Evolutionary conservation across 1,140 invertebrate species (phyloP), one percentile per base, ranked within the genome.

Genomic region (Diachasma alloeum): DNA sequence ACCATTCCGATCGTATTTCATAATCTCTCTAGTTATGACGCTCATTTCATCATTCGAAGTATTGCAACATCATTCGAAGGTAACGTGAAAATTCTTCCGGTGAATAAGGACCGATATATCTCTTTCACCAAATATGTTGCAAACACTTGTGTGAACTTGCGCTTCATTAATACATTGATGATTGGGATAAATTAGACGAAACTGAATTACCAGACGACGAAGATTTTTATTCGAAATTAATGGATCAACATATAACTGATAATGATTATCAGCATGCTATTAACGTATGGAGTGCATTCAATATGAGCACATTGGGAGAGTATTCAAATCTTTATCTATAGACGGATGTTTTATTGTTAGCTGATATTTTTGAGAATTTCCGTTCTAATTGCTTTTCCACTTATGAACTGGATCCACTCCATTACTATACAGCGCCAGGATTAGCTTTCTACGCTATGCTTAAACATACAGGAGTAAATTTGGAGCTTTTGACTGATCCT

Each of bases 361-460:
- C 83, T 6, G 89, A 91, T 83, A 81, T 91, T 17, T 91, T 91
- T 83, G 88, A 90, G 86, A 88, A 90, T 82, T 90, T 90, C 78
- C 46, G 87, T 74, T 68, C 80, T 37, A 75, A 4, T 22, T 77
- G 76, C 66, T 39, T 81, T 31, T 79, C 73, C 67, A 81, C 77
- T 46, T 82, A 88, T 82, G 36, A 67, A 24, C 78, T 89, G 68
- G 88, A 88, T 79, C 82, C 82, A n/a, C 70, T 79, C 3, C 81
- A 87, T 79, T 88, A 84, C 74, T 84, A 81, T 78, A 87, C 87
- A 39, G 81, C 83, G 24, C 85, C 84, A 24, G 85, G 86, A n/a
- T n/a, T n/a, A n/a, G n/a, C n/a, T n/a, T n/a, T n/a, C n/a, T n/a
- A n/a, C n/a, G n/a, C n/a, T n/a, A n/a, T n/a, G n/a, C n/a, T n/a